phyloP scores from a whole-genome alignment of 1,140 invertebrate species.

The Cylas formicarius region DNA sequence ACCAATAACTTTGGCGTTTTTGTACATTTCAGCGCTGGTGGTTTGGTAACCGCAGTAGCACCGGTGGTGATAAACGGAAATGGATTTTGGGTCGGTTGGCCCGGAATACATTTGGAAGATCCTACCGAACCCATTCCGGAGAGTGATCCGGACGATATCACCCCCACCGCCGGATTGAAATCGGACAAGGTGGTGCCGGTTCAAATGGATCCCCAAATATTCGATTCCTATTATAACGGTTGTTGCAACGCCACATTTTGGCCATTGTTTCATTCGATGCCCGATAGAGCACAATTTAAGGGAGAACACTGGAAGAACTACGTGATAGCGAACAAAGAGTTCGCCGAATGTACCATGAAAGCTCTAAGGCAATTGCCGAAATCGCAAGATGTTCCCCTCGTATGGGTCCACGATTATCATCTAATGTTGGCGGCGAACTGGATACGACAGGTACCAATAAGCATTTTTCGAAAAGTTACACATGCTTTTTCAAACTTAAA shows the following conservation, averaged over 20 bases:
- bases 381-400: slow-evolving; percentile 57
- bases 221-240: slow-evolving; percentile 84
- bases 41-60: slow-evolving; percentile 82
- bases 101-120: slow-evolving; percentile 72
- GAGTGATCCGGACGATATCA: slow-evolving; percentile 74
- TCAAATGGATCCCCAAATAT: slow-evolving; percentile 62
- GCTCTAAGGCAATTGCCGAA: slow-evolving; percentile 59
- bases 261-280: slow-evolving; percentile 89
- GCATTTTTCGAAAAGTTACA: background rate
- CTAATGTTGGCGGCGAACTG: slow-evolving; percentile 84
- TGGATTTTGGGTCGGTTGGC: slow-evolving; percentile 86
- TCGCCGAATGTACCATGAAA: slow-evolving; percentile 70
- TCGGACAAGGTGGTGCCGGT: slow-evolving; percentile 78
- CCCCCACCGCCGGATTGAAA: slow-evolving; percentile 74
- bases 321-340: slow-evolving; percentile 70
- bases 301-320: slow-evolving; percentile 76
- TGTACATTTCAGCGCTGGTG: slow-evolving; percentile 61
- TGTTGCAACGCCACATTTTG: slow-evolving; percentile 89
- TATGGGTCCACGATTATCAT: slow-evolving; percentile 92
- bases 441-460: slow-evolving; percentile 61
- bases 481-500: background rate
- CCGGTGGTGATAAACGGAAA: slow-evolving; percentile 77
- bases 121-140: slow-evolving; percentile 71
- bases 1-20: background rate
- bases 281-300: slow-evolving; percentile 55